Percentiles rank a stretch among this genome's conserved stretches.
Conservation (phyloP, 2,888 invertebrate genomes). For the Glyphotaelius pellucidus region DNA sequence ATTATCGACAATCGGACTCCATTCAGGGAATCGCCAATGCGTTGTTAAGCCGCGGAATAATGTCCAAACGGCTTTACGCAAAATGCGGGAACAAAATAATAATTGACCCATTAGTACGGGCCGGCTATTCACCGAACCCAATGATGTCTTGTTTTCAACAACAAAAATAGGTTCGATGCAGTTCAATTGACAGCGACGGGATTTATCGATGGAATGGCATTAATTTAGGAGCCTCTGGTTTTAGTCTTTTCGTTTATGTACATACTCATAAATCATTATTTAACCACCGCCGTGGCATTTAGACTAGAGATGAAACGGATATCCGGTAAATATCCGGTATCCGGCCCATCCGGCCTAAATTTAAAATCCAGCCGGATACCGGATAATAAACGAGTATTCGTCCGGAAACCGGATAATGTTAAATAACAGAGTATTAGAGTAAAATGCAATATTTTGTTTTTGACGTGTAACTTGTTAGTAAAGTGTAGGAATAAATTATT, state of each 20-base stretch:
- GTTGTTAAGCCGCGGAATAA: slow-evolving; percentile 44
- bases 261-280: neutral
- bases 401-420: no score
- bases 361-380: no score
- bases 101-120: neutral
- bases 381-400: no score
- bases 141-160: slow-evolving; percentile 2
- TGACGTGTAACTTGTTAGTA: no score
- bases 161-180: neutral
- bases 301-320: no score
- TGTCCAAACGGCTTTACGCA: slow-evolving; percentile 31
- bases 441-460: no score
- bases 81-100: slow-evolving; percentile 2
- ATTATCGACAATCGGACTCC: neutral
- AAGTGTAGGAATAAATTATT: no score
- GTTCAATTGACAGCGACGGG: neutral
- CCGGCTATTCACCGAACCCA: neutral
- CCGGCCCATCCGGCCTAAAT: no score
- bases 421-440: no score
- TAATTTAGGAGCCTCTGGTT: neutral
- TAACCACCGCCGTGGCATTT: neutral
- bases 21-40: slow-evolving; percentile 7
- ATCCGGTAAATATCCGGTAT: no score
- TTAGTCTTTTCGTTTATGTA: neutral
- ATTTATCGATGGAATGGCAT: neutral